Evolutionary conservation across 2,113 vertebrate genomes (phyloP), one percentile per base, ranked within the genome.

Genomic region (Calonectris borealis): DNA sequence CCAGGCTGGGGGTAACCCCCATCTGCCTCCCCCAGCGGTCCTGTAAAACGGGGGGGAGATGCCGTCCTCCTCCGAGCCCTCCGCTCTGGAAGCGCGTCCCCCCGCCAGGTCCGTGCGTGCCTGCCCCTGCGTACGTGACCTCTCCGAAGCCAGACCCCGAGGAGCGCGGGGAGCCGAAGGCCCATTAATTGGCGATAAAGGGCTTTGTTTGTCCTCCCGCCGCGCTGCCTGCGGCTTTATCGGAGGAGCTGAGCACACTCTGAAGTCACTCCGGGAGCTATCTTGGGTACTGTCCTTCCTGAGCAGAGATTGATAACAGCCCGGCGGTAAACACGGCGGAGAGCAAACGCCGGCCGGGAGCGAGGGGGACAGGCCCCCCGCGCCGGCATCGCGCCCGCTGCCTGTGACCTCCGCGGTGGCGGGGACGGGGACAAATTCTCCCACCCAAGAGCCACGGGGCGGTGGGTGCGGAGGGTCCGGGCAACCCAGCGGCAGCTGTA

Each of bases 1-100:
- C 58, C 48, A 18, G 55, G 19, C 36, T 21, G 73, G 13, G 22
- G 7, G 26, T 44, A 44, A 44, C 42, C 7, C 8, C 40, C 40
- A 11, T 40, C 40, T 40, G 40, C 40, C 40, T 40, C 40, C 40
- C 40, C 40, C 3, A 8, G 13, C 0, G n/a, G 11, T 26, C 7
- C 32, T 3, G 0, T 5, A 2, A 8, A 19, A 0, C 0, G 0
- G 29, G 61, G 46, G 40, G 40, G 40, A 40, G 6, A 2, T 5
- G 0, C 17, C 0, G 0, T 19, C 42, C 32, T 6, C 3, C 6
- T 4, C 44, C 2, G 1, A 38, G 49, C 44, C 40, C 65, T 26
- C 13, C 3, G 15, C 16, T 7, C 34, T 2, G 57, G 24, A 31
- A 12, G 65, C 2, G 3, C 0, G 31, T 27, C 15, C 51, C 78